A percentile compares a stretch with the other conserved stretches of the same genome.
These are phyloP conservation scores for Otocyon megalotis DNA, from an alignment of 2,113 vertebrate genomes.

Conservation along the genomic window DNA sequence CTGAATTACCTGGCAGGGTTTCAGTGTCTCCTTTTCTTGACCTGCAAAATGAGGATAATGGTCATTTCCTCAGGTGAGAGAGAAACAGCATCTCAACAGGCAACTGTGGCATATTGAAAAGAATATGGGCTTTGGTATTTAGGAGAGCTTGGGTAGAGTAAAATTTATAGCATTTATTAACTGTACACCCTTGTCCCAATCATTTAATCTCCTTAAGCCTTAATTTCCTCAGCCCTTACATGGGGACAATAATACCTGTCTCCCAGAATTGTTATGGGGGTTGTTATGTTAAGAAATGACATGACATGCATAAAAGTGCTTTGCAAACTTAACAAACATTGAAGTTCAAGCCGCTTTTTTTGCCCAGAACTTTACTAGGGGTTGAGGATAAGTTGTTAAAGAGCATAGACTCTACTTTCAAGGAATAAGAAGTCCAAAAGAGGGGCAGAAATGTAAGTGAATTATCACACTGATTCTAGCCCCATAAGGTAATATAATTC, in stretches of 20 bases:
- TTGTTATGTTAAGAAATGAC: neutral
- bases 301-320: neutral
- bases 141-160: neutral
- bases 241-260: neutral
- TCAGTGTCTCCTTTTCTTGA: conserved; percentile 36
- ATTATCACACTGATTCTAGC: neutral
- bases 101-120: neutral
- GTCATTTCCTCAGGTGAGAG: neutral
- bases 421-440: neutral
- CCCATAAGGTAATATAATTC: neutral
- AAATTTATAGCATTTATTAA: conserved; percentile 20
- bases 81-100: neutral
- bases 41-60: neutral
- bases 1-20: conserved; percentile 23
- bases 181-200: neutral
- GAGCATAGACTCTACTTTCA: neutral
- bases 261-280: neutral
- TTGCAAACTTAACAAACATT: conserved; percentile 12
- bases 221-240: conserved; percentile 49
- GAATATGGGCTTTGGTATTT: neutral
- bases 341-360: neutral
- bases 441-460: neutral
- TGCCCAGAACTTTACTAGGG: neutral
- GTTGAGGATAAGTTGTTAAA: neutral
- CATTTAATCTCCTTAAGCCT: conserved; percentile 25